Base-by-base conservation (phyloP, 1,140 invertebrate genomes). In the Micrasema longulum region DNA sequence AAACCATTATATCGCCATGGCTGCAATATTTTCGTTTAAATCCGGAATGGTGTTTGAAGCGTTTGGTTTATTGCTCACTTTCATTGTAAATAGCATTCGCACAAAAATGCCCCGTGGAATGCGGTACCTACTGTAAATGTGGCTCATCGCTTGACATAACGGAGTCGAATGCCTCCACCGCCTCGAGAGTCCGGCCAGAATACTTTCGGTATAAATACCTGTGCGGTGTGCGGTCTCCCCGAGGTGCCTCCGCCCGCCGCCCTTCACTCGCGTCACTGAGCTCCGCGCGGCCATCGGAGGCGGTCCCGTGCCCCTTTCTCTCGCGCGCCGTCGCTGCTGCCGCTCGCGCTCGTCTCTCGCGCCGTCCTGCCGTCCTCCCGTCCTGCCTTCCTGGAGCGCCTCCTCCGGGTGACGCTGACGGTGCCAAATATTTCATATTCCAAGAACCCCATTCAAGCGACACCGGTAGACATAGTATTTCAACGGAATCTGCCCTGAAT, bases 121-220 rank as follows among this genome's bases (percentile, higher is more conserved):
- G 60, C 22, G 41, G 60, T 36, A 45, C 36, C 18, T 60, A 36
- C 60, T 23, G 60, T 47, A 47, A 64, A 64, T 64, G 60, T 45
- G 43, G 60, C 60, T 64, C 60, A 31, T 60, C 55, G 36, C 18
- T 60, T 60, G 55, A 60, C 60, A 64, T 64, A 64, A 64, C 60
- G 60, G 60, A 47, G 4, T 0, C 20, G 18, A 16, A 9, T 11
- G 35, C 31, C 55, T n/a, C 55, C 11, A 11, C 14, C 14, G 31
- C 9, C 35, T 26, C 16, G 23, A 52, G 48, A 20, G 48, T 22
- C 20, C 48, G 48, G 12, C 18, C 48, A 52, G 12, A 53, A 53
- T 22, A 22, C 22, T 53, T 52, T 53, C 50, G 18, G 50, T 22
- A 53, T 23, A 53, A 53, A 53, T 53, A 26, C 57, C 57, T 45